A percentile compares a stretch with the other conserved stretches of the same genome.
These are phyloP conservation scores for Ondatra zibethicus DNA, from an alignment of 2,113 vertebrate genomes.

Conservation along the genomic window DNA sequence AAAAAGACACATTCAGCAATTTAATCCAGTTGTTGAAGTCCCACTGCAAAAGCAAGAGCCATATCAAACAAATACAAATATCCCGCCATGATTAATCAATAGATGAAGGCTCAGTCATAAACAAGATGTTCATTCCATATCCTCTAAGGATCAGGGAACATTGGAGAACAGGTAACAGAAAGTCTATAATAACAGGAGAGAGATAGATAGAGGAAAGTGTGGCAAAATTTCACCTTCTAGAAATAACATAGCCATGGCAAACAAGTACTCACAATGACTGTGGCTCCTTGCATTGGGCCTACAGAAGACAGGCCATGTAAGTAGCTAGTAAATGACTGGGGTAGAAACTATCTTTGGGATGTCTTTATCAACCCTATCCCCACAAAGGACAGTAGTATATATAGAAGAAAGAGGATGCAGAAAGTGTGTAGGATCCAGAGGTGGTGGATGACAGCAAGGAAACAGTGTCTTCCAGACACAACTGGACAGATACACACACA, in stretches of 20 bases:
- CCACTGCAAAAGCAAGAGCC: neutral
- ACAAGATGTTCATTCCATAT: neutral
- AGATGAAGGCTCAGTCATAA: too few species aligned
- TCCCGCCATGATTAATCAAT: neutral
- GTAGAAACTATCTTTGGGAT: neutral
- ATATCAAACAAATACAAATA: neutral
- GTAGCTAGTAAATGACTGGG: neutral
- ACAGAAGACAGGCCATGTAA: too few species aligned
- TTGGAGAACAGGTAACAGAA: neutral
- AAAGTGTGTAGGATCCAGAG: too few species aligned
- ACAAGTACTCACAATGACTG: neutral
- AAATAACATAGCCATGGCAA: neutral
- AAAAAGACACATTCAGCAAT: neutral
- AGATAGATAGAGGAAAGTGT: neutral
- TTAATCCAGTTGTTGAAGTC: neutral
- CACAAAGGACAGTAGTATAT: neutral
- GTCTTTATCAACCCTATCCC: too few species aligned
- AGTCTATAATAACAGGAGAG: neutral
- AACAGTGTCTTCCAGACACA: neutral
- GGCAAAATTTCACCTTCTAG: neutral
- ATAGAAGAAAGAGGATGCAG: neutral
- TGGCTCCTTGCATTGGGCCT: neutral
- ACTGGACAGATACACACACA: neutral
- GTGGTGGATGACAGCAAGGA: neutral
- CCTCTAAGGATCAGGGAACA: neutral